Base-by-base conservation (phyloP, 2,797 vertebrate genomes). In the Percopsis omiscomaycus region DNA sequence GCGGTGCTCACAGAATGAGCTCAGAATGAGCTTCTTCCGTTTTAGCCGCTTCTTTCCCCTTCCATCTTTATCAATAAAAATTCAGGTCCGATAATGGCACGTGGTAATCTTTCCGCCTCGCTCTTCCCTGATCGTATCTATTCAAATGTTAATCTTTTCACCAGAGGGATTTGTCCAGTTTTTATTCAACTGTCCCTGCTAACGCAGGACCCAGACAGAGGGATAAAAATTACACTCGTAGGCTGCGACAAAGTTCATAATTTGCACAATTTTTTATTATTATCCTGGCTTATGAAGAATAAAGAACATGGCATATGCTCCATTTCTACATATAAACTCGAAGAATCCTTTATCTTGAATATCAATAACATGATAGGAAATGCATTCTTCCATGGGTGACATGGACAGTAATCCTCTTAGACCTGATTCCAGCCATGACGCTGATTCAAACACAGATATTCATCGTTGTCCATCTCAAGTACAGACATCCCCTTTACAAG, bases 51-150 rank as follows among this genome's bases (percentile, higher is more conserved):
- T 22, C 63, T 60, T 60, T 48, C 69, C 56, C 56, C 22, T 69
- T 77, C 64, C 67, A n/a, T 59, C 75, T 45, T 52, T 60, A 70
- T 81, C 80, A 74, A 71, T 82, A 77, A 66, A 79, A 77, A 81
- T 22, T 59, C 65, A 64, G 45, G 37, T 58, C 11, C 55, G 70
- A 77, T 74, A 74, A 80, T 15, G 44, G 64, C 10, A 53, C n/a
- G 1, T 61, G 4, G 48, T 69, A 81, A 82, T 84, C 75, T 72
- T 74, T 57, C 64, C 68, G 32, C 32, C 32, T 37, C 61, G 50
- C 73, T 66, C 44, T 44, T 55, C n/a, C 60, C 52, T 57, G 62
- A 68, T 77, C 74, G 71, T 60, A 73, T 84, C 82, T 70, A 71
- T 85, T 83, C 61, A 81, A 82, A 81, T 75, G 50, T 22, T 64